These are phyloP conservation scores for Bombylius major DNA, from an alignment of 2,888 invertebrate genomes.

Conservation along the genomic window DNA sequence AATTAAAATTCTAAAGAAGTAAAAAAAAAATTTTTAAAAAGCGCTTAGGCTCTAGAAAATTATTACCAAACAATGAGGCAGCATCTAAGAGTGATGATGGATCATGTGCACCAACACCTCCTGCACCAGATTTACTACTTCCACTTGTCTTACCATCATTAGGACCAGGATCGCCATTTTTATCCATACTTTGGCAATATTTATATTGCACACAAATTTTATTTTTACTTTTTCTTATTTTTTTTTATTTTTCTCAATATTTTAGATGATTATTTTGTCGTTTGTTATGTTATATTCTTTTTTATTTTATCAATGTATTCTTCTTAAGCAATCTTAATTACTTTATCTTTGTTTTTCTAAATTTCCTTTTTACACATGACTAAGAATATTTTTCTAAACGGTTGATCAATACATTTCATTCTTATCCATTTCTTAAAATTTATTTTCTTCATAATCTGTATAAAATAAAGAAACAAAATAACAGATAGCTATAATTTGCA, in stretches of 20 bases:
- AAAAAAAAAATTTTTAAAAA: background rate
- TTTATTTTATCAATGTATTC: too few relatives aligned
- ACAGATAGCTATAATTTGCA: too few relatives aligned
- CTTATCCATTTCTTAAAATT: background rate
- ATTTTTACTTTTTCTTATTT: background rate
- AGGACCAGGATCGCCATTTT: slow-evolving; percentile 56
- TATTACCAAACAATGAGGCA: slow-evolving; percentile 58
- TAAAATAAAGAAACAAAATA: background rate
- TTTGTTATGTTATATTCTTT: too few relatives aligned
- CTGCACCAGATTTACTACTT: slow-evolving; percentile 37
- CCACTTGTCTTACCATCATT: slow-evolving; percentile 39
- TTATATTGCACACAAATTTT: background rate
- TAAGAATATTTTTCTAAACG: background rate
- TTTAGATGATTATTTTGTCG: background rate
- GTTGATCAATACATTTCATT: background rate
- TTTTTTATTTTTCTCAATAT: background rate
- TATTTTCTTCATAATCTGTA: background rate
- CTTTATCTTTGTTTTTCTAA: too few relatives aligned
- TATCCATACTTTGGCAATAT: slow-evolving; percentile 48
- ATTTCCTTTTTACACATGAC: too few relatives aligned
- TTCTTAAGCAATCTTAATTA: too few relatives aligned
- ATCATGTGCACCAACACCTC: slow-evolving; percentile 46
- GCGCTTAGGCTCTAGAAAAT: slow-evolving; percentile 15
- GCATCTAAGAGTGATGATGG: slow-evolving; percentile 65
- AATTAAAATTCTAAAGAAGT: too few relatives aligned